phyloP scores from a whole-genome alignment of 2,888 invertebrate species.

The Andrena camellia region DNA sequence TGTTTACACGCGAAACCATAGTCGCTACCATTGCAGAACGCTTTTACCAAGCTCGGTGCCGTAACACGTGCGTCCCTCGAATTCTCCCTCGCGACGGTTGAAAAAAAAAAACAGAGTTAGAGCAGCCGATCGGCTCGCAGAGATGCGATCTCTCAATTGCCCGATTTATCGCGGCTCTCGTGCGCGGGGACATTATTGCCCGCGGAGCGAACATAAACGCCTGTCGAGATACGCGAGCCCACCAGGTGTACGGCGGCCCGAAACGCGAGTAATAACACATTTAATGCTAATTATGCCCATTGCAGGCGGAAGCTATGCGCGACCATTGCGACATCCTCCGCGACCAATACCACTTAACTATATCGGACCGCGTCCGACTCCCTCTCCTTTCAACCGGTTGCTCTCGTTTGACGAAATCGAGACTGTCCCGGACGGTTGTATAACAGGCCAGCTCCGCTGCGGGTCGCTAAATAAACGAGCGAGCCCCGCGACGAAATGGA shows the following conservation, averaged over 20 bases:
- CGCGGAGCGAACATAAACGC: not conserved
- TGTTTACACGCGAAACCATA: not conserved
- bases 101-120: conserved; percentile 10
- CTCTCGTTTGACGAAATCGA: conserved; percentile 53
- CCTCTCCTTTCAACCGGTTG: conserved; percentile 27
- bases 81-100: conserved; percentile 3
- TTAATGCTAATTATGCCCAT: conserved; percentile 61
- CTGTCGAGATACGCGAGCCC: conserved; percentile 16
- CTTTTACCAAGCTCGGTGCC: conserved; percentile 7
- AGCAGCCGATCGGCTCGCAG: not conserved
- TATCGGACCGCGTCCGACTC: conserved; percentile 28
- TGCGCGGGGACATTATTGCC: not conserved
- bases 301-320: conserved; percentile 39
- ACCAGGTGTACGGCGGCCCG: conserved; percentile 48
- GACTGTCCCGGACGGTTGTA: conserved; percentile 39
- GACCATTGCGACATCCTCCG: conserved; percentile 44
- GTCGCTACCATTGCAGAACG: not conserved
- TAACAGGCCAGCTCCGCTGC: conserved; percentile 26
- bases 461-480: conserved; percentile 39
- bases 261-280: conserved; percentile 58
- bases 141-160: conserved; percentile 32
- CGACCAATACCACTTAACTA: conserved; percentile 38
- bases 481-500: conserved; percentile 35
- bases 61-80: conserved; percentile 5
- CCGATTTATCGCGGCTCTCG: conserved; percentile 23